Base-by-base conservation (phyloP, 1,140 invertebrate genomes). In the Pseudomyrmex gracilis region DNA sequence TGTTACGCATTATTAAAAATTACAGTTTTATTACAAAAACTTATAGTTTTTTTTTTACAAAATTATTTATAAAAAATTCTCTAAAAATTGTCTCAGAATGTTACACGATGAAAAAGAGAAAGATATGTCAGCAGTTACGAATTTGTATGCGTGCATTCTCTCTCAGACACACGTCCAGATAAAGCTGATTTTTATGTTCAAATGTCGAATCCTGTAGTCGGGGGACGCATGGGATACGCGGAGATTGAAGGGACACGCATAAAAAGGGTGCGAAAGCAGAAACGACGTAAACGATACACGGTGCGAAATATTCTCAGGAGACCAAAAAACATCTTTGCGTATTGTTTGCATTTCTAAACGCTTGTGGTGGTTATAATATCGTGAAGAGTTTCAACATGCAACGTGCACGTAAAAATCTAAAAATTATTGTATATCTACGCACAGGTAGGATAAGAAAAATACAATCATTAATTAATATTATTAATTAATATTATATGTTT, bases 111-210 rank as follows among this genome's bases (percentile, higher is more conserved):
- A 60, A 20, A 2, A 12, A 15, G 13, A 24, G 4, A 49, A 12
- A 10, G 12, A 82, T 57, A 87, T 34, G 24, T 78, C 51, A 58
- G 58, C 64, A 58, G 73, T 73, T 61, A 71, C 60, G 82, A 55
- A 57, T 66, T 64, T 0, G 61, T 57, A 43, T 34, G 85, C 13
- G 34, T 7, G 17, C 85, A 87, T 84, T 91, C 87, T 86, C 92
- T 90, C 77, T 57, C 61, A 89, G 92, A 34, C 34, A 34, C 90
- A 87, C 90, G 90, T 92, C 87, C 85, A 90, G 91, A 93, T 92
- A 94, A 94, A 94, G 93, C 93, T 93, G 93, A 94, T 94, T 94
- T 94, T 94, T 94, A 93, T 94, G 93, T 94, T 93, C 90, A 90
- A 91, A 92, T 94, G 94, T 94, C 92, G 93, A 92, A 87, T 92